Evolutionary conservation across 2,113 vertebrate genomes (phyloP).

Genomic region (Thymallus thymallus): DNA sequence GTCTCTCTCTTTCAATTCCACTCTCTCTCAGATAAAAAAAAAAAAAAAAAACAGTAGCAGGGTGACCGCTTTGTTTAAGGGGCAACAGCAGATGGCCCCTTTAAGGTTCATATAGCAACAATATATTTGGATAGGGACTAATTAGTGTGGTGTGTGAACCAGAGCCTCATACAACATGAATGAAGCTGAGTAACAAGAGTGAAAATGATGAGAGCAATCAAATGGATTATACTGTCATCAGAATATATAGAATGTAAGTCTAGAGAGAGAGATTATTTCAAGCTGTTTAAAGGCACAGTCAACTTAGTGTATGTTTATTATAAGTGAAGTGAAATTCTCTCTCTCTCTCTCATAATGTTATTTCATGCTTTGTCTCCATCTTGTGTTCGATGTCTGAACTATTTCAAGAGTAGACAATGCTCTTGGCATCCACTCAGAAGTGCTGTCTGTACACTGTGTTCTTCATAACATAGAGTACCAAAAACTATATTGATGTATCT

Average conservation of each 20-base stretch:
- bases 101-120: not conserved
- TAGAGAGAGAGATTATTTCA: too few relatives aligned
- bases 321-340: too few relatives aligned
- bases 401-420: not conserved
- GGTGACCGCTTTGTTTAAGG: not conserved
- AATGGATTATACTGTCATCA: too few relatives aligned
- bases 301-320: too few relatives aligned
- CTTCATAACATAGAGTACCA: not conserved
- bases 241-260: too few relatives aligned
- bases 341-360: constrained; percentile 7
- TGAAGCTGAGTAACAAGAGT: not conserved
- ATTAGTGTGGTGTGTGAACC: not conserved
- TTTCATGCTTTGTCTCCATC: constrained; percentile 56
- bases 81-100: not conserved
- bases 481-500: too few relatives aligned
- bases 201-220: not conserved
- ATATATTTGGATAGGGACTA: too few relatives aligned
- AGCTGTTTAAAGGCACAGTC: too few relatives aligned
- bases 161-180: not conserved
- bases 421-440: not conserved
- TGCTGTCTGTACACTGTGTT: not conserved
- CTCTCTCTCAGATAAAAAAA: constrained; percentile 11
- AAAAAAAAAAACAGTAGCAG: not conserved
- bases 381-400: constrained; percentile 44
- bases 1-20: constrained; percentile 16